Evolutionary conservation across 2,113 vertebrate species (phyloP), one percentile per base, ranked within the genome.

Genomic region (Thryonomys swinderianus): DNA sequence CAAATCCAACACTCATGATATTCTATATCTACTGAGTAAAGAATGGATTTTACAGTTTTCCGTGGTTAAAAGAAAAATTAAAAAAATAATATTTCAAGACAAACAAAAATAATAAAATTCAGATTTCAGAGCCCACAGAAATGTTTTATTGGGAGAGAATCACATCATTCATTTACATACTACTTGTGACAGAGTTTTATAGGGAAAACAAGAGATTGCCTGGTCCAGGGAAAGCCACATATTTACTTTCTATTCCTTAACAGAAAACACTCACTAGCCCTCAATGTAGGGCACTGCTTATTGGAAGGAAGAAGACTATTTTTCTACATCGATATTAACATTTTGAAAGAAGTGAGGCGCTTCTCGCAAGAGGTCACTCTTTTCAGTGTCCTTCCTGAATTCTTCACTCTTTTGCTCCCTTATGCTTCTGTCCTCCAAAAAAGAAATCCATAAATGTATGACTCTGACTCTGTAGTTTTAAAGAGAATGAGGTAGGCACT

Each of bases 71-170:
- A 80, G 69, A 34, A 89, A 92, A 85, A 80, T 71, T 25, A n/a
- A 48, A 88, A 95, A 9, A 16, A 18, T 66, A 71, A 30, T 84
- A 87, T 61, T 91, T 53, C 53, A 14, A 71, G 80, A 30, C 18
- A 73, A 14, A 34, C 48, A 40, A 94, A 84, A 53, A 37, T 45
- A 74, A 87, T 67, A 21, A 80, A 87, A 95, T 95, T 74, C 32
- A 83, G 79, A 51, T 88, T 62, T 71, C n/a, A 20, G 48, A n/a
- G 48, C 80, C 34, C 51, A 69, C 16, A 93, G 80, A 57, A 27
- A 71, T 42, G 25, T 59, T 79, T 73, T 48, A 48, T 30, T 91
- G 51, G 55, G 57, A 62, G 23, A 87, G 34, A 59, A 21, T 62
- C 23, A 23, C 4, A 51, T 27, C 2, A 37, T 83, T 85, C 32